These are phyloP conservation scores for Distichodus sexfasciatus DNA, from an alignment of 2,797 vertebrate species.

Conservation along the genomic window DNA sequence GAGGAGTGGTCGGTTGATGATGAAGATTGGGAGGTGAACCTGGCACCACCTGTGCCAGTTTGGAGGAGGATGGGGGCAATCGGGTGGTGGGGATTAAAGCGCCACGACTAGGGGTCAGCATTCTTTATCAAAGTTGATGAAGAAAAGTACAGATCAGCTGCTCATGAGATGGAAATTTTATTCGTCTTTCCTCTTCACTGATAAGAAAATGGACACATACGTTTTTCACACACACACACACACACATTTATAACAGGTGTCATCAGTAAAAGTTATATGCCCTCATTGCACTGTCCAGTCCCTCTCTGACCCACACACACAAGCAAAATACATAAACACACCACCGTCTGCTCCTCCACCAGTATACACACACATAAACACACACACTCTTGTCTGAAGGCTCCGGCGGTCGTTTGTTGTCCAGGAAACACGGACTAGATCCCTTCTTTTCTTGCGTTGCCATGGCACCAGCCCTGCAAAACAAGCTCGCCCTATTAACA, in stretches of 20 bases:
- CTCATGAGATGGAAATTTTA: slow-evolving; percentile 36
- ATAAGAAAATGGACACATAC: slow-evolving; percentile 4
- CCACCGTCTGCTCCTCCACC: slow-evolving; percentile 32
- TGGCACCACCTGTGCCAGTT: too few species aligned
- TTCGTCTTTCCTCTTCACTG: slow-evolving; percentile 24
- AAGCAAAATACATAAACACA: slow-evolving; percentile 15
- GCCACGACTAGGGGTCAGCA: too few species aligned
- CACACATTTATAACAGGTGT: neutral
- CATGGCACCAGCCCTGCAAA: slow-evolving; percentile 70
- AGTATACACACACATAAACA: too few species aligned
- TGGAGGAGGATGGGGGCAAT: too few species aligned
- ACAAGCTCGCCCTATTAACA: slow-evolving; percentile 64
- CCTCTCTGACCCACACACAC: neutral
- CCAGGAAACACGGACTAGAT: slow-evolving; percentile 61
- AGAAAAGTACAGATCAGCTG: slow-evolving; percentile 35
- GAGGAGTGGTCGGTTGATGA: too few species aligned
- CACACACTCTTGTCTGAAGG: slow-evolving; percentile 46
- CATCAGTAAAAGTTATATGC: slow-evolving; percentile 3
- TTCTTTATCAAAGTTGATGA: slow-evolving; percentile 18
- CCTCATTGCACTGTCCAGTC: neutral
- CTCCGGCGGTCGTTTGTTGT: slow-evolving; percentile 52
- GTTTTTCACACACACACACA: slow-evolving; percentile 7
- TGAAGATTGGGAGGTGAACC: too few species aligned
- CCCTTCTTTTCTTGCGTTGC: slow-evolving; percentile 69
- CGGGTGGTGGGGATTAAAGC: too few species aligned